Evolutionary conservation across 2,797 vertebrate species (phyloP), one percentile per base, ranked within the genome.

Genomic region (Trachurus trachurus): DNA sequence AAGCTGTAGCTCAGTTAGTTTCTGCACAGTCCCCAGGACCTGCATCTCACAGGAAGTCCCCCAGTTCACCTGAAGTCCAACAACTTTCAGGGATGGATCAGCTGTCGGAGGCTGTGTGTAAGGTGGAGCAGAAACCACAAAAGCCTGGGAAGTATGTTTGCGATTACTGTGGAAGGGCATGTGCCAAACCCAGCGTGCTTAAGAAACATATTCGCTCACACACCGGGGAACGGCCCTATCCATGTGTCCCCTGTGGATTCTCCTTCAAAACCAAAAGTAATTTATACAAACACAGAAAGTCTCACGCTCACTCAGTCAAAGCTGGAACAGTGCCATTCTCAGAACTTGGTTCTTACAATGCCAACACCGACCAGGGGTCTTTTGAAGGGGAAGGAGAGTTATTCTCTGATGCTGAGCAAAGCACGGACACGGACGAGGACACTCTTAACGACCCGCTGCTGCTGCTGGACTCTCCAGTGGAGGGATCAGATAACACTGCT

Each of bases 191-290:
- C 73, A 99, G 98, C 9, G 98, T 99, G 86, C 96, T 99, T 34
- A 99, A 99, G 89, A 99, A 99, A 91, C 98, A 99, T 85, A 99
- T 99, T 93, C 95, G 98, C 80, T 99, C 98, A 63, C 98, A 99
- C 76, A 99, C 98, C 0, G 98, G 98, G 19, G 98, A 99, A 85
- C 95, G 98, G 78, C 98, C 98, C 0, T 99, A 99, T 79, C 98
- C 98, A 0, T 99, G 98, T 81, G 91, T 98, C 85, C 98, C 98
- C 61, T 99, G 98, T 64, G 98, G 98, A 62, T 99, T 99, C 93
- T 99, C 98, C 66, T 99, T 99, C 92, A 99, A 99, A 96, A 99
- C 98, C 0, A 99, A 99, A 94, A 99, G 98, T 91, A 99, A 99
- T 92, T 94, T 99, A 79, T 99, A 99, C 94, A 99, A 99, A 96